These are phyloP conservation scores for Drosophila baimaii DNA, from an alignment of 1,140 invertebrate species.

Conservation along the genomic window DNA sequence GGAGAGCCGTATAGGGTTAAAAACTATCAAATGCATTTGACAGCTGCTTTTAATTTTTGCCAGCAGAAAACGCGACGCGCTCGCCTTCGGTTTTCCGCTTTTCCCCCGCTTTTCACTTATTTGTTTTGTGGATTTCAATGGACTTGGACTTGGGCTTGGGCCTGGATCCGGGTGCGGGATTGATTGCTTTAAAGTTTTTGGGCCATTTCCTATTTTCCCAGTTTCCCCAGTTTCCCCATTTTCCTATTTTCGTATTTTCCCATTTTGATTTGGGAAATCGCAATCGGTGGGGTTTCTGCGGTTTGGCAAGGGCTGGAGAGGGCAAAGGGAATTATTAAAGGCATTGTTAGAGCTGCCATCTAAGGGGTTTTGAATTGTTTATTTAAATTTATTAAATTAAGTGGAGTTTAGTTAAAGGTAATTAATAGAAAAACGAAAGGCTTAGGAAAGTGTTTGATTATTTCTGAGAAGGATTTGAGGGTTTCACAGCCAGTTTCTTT, in stretches of 20 bases:
- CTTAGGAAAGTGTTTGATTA: too few species aligned
- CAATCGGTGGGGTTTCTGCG: not conserved
- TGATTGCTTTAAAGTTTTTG: conserved; percentile 34
- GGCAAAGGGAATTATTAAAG: not conserved
- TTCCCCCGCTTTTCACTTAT: conserved; percentile 12
- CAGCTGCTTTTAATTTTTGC: conserved; percentile 73
- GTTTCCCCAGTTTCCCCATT: not conserved
- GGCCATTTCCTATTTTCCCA: not conserved
- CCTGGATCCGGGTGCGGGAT: conserved; percentile 11
- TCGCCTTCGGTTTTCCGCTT: conserved; percentile 19
- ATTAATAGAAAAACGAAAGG: too few species aligned
- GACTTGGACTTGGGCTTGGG: conserved; percentile 28
- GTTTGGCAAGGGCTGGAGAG: not conserved
- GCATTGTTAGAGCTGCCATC: not conserved
- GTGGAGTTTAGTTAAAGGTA: too few species aligned
- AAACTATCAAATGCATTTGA: conserved; percentile 79
- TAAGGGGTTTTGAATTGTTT: not conserved
- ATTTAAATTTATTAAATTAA: too few species aligned
- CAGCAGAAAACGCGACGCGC: conserved; percentile 32
- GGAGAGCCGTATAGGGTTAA: conserved; percentile 20
- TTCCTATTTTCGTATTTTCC: not conserved
- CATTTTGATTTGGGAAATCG: conserved; percentile 3
- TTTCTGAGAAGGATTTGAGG: too few species aligned
- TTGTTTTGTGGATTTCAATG: conserved; percentile 45
- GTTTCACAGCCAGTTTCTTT: too few species aligned